phyloP scores from a whole-genome alignment of 2,113 vertebrate genomes.

The Stigmatopora argus region DNA sequence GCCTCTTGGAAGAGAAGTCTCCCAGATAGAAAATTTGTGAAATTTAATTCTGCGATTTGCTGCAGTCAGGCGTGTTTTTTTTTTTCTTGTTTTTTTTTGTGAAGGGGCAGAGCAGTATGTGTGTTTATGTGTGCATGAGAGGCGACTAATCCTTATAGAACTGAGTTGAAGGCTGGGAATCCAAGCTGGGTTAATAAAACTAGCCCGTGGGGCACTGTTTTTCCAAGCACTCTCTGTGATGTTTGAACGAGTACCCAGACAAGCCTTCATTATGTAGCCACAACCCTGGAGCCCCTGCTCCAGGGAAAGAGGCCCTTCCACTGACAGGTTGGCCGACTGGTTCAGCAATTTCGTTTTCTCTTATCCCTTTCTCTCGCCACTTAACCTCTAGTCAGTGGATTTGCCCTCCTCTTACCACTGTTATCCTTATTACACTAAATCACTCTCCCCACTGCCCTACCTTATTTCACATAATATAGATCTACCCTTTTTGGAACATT shows the following conservation, averaged over 20 bases:
- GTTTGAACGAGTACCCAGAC: conserved; percentile 68
- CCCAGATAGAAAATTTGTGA: conserved; percentile 9
- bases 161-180: conserved; percentile 55
- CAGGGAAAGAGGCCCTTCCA: conserved; percentile 68
- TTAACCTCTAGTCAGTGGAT: conserved; percentile 47
- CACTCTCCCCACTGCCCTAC: conserved; percentile 5
- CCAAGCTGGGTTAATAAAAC: conserved; percentile 67
- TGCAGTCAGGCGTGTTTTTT: conserved; percentile 9
- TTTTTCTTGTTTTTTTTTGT: conserved; percentile 1
- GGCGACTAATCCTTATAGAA: conserved; percentile 44
- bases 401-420: conserved; percentile 38
- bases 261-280: conserved; percentile 70
- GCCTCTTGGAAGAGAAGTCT: conserved; percentile 24
- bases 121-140: conserved; percentile 30
- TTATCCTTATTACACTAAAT: conserved; percentile 21
- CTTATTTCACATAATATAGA: conserved; percentile 2
- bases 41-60: conserved; percentile 33
- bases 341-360: conserved; percentile 46
- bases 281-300: conserved; percentile 66
- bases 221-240: conserved; percentile 66
- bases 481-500: conserved; percentile 29
- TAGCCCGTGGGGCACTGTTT: conserved; percentile 63
- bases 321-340: conserved; percentile 52
- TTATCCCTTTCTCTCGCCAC: conserved; percentile 55
- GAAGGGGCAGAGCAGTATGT: conserved; percentile 5